Base-by-base conservation (phyloP, 2,797 vertebrate species). In the Anguilla megastoma region DNA sequence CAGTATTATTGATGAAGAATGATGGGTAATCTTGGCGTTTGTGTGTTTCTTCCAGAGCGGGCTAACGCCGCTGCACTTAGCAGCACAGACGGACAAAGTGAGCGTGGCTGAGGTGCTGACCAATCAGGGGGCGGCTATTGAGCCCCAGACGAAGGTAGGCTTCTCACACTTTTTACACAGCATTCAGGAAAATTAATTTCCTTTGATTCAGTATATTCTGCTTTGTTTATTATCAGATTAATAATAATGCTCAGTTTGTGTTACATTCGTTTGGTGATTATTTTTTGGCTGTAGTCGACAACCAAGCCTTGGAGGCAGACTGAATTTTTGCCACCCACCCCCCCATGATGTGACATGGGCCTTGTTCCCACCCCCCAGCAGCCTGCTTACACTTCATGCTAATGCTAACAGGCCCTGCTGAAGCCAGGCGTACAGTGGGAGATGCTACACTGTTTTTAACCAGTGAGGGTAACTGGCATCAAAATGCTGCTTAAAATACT, bases 61-160 rank as follows among this genome's bases (percentile, higher is more conserved):
- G 79, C 95, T 99, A 93, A 99, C 98, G 0, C 98, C 98, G 0
- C 97, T 99, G 88, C 98, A 99, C 89, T 89, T 99, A 95, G 98
- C 98, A 86, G 98, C 98, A 79, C 98, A 99, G 93, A 98, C 99
- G 92, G 98, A 99, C 92, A 97, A 97, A 94, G 97, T 99, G 92
- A 98, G 97, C 0, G 98, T 99, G 85, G 98, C 98, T 0, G 98
- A 99, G 92, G 97, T 99, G 85, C 95, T 99, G 6, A 96, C 96
- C 79, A 99, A 99, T 94, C 98, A 99, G 9, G 98, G 97, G 58
- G 97, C 98, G 2, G 92, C 93, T 0, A 89, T 97, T 36, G 98
- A 99, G 88, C 94, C 97, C 0, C 97, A 97, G 88, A 99, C 99
- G 0, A 99, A 99, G 98, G 98, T 99, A 96, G 52, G 9, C 24